A percentile compares a stretch with the other conserved stretches of the same genome.
Conservation (phyloP, 2,888 invertebrate species). For the Drosophila kambysellisi region DNA sequence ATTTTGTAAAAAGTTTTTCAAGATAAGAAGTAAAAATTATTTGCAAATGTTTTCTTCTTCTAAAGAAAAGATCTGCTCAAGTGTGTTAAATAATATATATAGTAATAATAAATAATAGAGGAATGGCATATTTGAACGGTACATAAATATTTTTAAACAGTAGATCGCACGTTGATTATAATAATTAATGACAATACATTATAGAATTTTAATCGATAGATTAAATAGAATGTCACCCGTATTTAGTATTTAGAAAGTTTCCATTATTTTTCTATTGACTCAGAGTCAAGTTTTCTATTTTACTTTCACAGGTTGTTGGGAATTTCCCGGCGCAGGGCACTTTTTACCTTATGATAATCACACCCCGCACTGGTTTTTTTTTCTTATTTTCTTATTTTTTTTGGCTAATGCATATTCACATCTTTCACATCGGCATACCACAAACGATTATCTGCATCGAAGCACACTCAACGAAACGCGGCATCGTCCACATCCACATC, state of each 20-base stretch:
- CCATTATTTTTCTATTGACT: neutral
- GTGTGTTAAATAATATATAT: neutral
- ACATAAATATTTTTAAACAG: too few relatives aligned
- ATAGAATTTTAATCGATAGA: neutral
- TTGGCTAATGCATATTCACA: conserved; percentile 50
- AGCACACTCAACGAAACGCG: conserved; percentile 67
- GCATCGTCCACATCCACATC: conserved; percentile 22
- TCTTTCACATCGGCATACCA: conserved; percentile 73
- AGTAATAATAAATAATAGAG: too few relatives aligned
- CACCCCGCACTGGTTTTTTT: conserved; percentile 31
- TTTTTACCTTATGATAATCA: conserved; percentile 64
- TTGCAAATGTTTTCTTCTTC: neutral
- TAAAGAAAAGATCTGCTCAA: too few relatives aligned
- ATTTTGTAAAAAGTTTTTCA: neutral
- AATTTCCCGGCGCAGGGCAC: conserved; percentile 29
- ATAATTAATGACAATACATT: neutral
- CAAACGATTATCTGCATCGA: conserved; percentile 81
- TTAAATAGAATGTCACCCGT: neutral
- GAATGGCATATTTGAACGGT: too few relatives aligned
- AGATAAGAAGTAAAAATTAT: neutral
- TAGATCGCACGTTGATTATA: too few relatives aligned
- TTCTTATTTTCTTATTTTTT: neutral
- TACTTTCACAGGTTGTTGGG: conserved; percentile 9
- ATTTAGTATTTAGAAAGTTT: neutral
- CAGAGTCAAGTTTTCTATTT: neutral